These are phyloP conservation scores for Anser cygnoides DNA, from an alignment of 2,113 vertebrate species.

Conservation along the genomic window DNA sequence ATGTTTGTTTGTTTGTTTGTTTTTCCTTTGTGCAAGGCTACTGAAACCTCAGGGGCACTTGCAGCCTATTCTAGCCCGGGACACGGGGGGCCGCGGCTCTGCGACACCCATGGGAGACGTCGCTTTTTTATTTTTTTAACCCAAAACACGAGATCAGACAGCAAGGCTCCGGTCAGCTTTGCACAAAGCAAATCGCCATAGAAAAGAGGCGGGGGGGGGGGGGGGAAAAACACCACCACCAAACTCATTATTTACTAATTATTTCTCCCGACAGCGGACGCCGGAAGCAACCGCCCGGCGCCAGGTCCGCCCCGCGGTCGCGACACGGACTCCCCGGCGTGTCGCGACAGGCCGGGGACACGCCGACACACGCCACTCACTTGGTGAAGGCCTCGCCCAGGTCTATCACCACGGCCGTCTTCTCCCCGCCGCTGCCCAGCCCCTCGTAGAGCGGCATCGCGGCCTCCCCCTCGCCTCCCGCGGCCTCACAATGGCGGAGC, in stretches of 20 bases:
- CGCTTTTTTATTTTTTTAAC: no score
- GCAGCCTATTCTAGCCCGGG: accelerated
- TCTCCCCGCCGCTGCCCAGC: slow-evolving; percentile 91
- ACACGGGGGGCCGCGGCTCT: accelerated
- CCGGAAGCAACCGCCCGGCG: not conserved
- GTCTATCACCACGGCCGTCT: slow-evolving; percentile 93
- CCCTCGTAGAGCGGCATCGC: slow-evolving; percentile 94
- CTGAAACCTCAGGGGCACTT: not conserved
- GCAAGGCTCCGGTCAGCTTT: not conserved
- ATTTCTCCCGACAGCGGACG: no score
- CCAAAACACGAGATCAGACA: not conserved
- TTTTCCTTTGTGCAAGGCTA: no score
- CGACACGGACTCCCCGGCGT: not conserved
- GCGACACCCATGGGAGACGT: no score
- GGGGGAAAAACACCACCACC: no score
- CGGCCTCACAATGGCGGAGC: no score
- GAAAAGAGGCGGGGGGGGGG: no score
- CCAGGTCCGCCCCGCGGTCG: not conserved
- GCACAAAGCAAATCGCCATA: not conserved
- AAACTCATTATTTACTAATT: no score
- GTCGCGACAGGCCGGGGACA: no score
- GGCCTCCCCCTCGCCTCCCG: not conserved
- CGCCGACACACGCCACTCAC: slow-evolving; percentile 75
- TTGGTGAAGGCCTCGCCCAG: slow-evolving; percentile 94
- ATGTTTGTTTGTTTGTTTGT: no score